These are phyloP conservation scores for Carassius carassius DNA, from an alignment of 2,113 vertebrate genomes.

Conservation along the genomic window DNA sequence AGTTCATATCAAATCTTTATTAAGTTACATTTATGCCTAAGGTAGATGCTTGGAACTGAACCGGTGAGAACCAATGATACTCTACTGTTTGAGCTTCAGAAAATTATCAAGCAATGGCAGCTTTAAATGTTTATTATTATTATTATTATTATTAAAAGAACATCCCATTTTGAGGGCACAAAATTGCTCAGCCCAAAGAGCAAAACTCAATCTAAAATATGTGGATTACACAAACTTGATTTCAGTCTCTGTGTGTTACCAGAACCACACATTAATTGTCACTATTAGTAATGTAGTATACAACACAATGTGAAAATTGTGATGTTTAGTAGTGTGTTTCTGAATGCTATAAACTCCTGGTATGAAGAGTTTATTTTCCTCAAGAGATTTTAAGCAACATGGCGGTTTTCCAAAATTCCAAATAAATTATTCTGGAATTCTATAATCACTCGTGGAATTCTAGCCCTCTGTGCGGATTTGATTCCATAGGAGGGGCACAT, in stretches of 20 bases:
- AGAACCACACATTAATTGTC: neutral
- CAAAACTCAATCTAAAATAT: neutral
- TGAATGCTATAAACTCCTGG: neutral
- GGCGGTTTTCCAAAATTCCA: slow-evolving; percentile 34
- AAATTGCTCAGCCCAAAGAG: neutral
- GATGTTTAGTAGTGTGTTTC: neutral
- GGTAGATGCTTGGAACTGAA: neutral
- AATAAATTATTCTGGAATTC: slow-evolving; percentile 45
- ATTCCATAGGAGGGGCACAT: slow-evolving; percentile 55
- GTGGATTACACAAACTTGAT: neutral
- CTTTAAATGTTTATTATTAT: neutral
- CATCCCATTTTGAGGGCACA: neutral
- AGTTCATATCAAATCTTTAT: neutral
- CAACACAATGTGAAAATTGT: neutral
- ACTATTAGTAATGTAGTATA: neutral
- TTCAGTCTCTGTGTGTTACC: neutral
- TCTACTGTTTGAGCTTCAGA: neutral
- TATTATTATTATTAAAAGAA: neutral
- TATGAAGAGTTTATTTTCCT: neutral
- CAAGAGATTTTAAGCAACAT: neutral
- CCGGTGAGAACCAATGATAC: neutral
- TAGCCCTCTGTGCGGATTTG: slow-evolving; percentile 50
- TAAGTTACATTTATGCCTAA: neutral
- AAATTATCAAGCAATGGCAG: neutral
- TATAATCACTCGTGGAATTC: slow-evolving; percentile 40